Percentiles rank a stretch among this genome's conserved stretches.
phyloP scores from a whole-genome alignment of 2,113 vertebrate genomes.

The Prunella fulvescens region DNA sequence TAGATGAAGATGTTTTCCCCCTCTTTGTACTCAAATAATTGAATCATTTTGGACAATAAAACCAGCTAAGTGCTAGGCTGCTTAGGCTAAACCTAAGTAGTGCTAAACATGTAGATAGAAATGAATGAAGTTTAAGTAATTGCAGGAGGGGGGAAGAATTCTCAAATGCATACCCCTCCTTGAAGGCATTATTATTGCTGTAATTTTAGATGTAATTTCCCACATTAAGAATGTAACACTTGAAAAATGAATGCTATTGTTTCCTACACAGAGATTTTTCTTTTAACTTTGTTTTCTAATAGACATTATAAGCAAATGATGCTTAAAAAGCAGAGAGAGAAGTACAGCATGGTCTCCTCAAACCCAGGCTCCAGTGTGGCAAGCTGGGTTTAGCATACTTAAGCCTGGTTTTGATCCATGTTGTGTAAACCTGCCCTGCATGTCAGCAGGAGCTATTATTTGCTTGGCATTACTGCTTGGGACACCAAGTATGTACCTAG shows the following conservation, averaged over 20 bases:
- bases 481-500: not conserved
- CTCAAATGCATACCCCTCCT: not conserved
- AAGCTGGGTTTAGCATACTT: not conserved
- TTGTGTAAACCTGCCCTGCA: not conserved
- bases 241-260: not conserved
- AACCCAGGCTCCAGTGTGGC: not conserved
- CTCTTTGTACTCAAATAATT: not conserved
- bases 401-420: not conserved
- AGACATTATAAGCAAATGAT: not conserved
- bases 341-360: not conserved
- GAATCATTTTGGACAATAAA: not conserved
- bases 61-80: not conserved
- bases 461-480: not conserved
- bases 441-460: not conserved
- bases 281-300: not conserved
- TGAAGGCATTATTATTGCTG: not conserved
- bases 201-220: not conserved
- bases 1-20: not conserved
- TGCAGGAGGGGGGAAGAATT: not conserved
- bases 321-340: not conserved
- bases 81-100: not conserved
- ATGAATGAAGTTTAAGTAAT: not conserved
- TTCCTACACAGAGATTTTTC: not conserved
- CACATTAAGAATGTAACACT: not conserved
- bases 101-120: not conserved